Evolutionary conservation across 2,888 invertebrate genomes (phyloP).

Genomic region (Ptycholaimellus sp.): DNA sequence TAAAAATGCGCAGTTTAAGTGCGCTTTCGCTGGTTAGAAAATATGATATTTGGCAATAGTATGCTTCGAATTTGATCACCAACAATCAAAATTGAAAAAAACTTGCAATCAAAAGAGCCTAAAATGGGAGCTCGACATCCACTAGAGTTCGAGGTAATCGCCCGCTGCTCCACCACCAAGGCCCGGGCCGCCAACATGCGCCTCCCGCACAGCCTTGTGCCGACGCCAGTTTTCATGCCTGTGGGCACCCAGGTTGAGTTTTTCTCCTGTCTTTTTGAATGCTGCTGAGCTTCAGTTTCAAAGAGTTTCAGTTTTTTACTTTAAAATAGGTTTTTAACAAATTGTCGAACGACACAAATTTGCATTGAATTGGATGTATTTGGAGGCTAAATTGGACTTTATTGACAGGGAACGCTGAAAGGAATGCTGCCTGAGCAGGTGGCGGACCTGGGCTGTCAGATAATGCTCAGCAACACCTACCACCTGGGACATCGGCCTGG

Average conservation of each 20-base stretch:
- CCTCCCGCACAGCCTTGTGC: slow-evolving; percentile 58
- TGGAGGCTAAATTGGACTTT: background rate
- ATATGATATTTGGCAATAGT: too few species aligned
- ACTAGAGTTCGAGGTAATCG: background rate
- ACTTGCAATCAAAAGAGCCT: too few species aligned
- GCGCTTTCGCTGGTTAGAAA: too few species aligned
- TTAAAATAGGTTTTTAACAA: slow-evolving; percentile 19
- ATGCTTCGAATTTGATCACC: too few species aligned
- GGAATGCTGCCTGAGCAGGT: slow-evolving; percentile 56
- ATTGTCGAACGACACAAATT: background rate
- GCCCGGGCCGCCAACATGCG: slow-evolving; percentile 36
- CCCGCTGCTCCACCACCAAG: background rate
- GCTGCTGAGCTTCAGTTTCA: slow-evolving; percentile 4
- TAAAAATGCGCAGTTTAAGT: too few species aligned
- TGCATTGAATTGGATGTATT: background rate
- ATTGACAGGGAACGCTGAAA: slow-evolving; percentile 43
- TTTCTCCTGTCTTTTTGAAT: slow-evolving; percentile 1
- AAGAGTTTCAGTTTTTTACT: slow-evolving; percentile 11
- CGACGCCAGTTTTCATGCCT: slow-evolving; percentile 96
- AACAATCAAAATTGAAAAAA: too few species aligned
- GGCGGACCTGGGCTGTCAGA: slow-evolving; percentile 58
- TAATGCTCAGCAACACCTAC: slow-evolving; percentile 84
- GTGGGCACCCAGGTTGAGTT: slow-evolving; percentile 71
- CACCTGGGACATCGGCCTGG: slow-evolving; percentile 46
- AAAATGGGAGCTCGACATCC: too few species aligned